Conservation (phyloP, 2,113 vertebrate genomes). For the Neomonachus schauinslandi region DNA sequence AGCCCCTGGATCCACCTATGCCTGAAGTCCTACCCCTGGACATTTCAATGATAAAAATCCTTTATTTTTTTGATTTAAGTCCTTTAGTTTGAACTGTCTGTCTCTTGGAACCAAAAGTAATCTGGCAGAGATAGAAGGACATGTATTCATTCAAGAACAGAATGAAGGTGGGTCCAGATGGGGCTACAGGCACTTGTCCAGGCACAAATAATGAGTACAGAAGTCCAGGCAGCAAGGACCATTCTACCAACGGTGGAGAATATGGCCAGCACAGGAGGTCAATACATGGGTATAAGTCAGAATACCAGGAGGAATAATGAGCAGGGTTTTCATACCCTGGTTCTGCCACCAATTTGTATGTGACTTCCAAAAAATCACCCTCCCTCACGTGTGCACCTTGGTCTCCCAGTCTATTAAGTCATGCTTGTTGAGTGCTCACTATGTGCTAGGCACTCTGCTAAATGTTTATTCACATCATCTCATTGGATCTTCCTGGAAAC, state of each 20-base stretch:
- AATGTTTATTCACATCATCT: neutral
- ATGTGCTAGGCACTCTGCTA: too few species aligned
- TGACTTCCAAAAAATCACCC: neutral
- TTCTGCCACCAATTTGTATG: neutral
- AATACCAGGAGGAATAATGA: neutral
- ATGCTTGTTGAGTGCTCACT: neutral
- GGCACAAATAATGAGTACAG: neutral
- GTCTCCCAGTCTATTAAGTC: neutral
- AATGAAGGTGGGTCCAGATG: neutral
- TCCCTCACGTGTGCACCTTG: accelerated
- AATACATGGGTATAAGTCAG: accelerated
- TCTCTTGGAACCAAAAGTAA: neutral
- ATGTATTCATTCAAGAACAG: neutral
- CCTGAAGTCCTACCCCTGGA: neutral
- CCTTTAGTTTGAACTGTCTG: neutral
- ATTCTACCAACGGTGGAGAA: neutral
- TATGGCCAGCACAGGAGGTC: neutral
- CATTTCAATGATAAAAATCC: neutral
- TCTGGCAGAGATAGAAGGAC: neutral
- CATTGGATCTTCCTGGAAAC: too few species aligned
- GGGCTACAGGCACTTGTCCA: neutral
- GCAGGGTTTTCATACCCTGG: too few species aligned
- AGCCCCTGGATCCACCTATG: neutral
- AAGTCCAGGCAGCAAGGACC: neutral
- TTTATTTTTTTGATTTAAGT: neutral